phyloP scores from a whole-genome alignment of 2,113 vertebrate species.

The Sebastes fasciatus region DNA sequence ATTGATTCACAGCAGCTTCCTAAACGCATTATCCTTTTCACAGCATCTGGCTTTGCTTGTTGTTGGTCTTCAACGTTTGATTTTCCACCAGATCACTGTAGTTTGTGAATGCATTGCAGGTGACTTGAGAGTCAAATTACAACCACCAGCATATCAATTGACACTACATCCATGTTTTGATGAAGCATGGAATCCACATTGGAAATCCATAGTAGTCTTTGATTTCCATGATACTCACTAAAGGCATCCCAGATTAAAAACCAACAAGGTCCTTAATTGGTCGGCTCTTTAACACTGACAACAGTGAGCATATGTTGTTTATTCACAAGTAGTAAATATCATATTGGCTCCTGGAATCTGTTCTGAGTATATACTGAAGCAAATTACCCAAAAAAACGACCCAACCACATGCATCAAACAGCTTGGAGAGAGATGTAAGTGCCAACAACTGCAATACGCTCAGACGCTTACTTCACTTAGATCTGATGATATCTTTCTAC shows the following conservation, averaged over 20 bases:
- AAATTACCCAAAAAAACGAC: not conserved
- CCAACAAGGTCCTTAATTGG: too few species aligned
- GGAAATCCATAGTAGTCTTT: too few species aligned
- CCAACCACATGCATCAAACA: not conserved
- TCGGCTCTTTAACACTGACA: not conserved
- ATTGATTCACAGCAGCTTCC: not conserved
- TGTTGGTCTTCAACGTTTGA: not conserved
- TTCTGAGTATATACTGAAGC: too few species aligned
- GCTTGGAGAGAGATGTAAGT: not conserved
- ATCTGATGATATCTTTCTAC: not conserved
- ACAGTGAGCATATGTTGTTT: not conserved
- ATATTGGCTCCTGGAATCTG: not conserved
- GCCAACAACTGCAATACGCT: not conserved
- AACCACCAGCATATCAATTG: too few species aligned
- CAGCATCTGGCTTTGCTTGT: not conserved
- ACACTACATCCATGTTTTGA: not conserved
- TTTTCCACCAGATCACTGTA: not conserved
- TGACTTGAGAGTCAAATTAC: not conserved
- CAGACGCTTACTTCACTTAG: not conserved
- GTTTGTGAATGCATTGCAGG: not conserved
- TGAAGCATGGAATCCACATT: not conserved
- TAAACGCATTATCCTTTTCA: not conserved
- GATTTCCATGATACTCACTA: too few species aligned
- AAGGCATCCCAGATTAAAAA: too few species aligned
- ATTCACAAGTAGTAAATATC: not conserved